Base-by-base conservation (phyloP, 2,797 vertebrate species). In the Sebastes melanostomus region DNA sequence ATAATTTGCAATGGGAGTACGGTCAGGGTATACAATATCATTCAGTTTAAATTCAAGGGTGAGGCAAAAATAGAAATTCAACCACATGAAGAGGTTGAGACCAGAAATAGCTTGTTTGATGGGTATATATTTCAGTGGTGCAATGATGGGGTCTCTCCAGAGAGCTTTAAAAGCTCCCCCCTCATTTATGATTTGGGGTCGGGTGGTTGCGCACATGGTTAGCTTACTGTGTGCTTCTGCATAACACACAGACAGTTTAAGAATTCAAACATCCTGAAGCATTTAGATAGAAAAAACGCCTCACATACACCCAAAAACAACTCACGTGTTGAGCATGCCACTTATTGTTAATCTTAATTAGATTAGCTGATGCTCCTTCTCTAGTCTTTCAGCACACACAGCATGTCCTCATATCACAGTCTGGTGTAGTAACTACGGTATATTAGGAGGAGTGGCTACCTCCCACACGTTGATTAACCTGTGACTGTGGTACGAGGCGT, bases 41-140 rank as follows among this genome's bases (percentile, higher is more conserved):
- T 89, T 89, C 88, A 90, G 89, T 90, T 78, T 69, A 88, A 92
- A 93, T 86, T 93, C 91, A 85, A 91, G 93, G 92, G 91, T 89
- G 86, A 94, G 91, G 89, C 90, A 91, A 94, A 96, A 96, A 96
- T 96, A 95, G 95, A 93, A 88, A 88, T 87, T 82, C 72, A 72
- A 86, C 95, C 95, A 96, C 95, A 96, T 96, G 93, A 95, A 94
- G 88, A 81, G 60, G 77, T 75, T 72, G 11, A 29, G 83, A 87
- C 78, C 91, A 89, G 86, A 93, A 94, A 93, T 93, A 93, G 89
- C 86, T 88, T 89, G 90, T 94, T 95, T 94, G 93, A 94, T 93
- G 93, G 91, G 91, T 91, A 90, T 93, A 88, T 85, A 87, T 93
- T 91, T 92, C 89, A 85, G 88, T 61, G 86, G 90, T 54, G 77